Percentiles rank a stretch among this genome's conserved stretches.
Conservation (phyloP, 2,888 invertebrate genomes). For the Blastobasis lacticolella region DNA sequence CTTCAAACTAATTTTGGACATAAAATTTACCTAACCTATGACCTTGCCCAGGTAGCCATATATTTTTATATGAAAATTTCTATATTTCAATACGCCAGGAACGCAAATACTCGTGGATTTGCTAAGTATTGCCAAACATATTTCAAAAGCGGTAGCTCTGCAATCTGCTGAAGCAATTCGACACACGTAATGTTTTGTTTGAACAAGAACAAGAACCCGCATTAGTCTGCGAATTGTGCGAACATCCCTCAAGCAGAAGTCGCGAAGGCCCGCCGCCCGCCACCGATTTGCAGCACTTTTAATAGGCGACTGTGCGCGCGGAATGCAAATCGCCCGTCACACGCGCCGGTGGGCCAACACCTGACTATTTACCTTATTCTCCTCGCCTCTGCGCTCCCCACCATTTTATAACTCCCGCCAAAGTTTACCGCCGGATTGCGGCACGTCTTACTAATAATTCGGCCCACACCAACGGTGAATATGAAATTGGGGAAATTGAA, state of each 20-base stretch:
- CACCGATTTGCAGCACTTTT: constrained; percentile 44
- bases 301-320: constrained; percentile 35
- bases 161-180: no score
- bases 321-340: constrained; percentile 50
- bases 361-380: constrained; percentile 53
- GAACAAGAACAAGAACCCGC: not conserved
- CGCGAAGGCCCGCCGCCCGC: constrained; percentile 9
- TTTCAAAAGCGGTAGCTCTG: no score
- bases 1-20: no score
- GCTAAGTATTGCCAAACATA: no score
- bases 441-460: constrained; percentile 49
- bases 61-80: no score
- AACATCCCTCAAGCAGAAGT: constrained; percentile 17
- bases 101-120: no score
- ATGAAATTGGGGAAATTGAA: not conserved
- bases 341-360: constrained; percentile 36
- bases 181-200: no score
- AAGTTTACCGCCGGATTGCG: constrained; percentile 42
- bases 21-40: no score
- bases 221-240: not conserved
- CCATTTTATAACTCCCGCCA: constrained; percentile 49
- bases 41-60: no score
- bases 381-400: constrained; percentile 36
- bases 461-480: constrained; percentile 10
- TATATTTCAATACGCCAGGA: no score